phyloP scores from a whole-genome alignment of 2,888 invertebrate species.

The Acleris cristana region DNA sequence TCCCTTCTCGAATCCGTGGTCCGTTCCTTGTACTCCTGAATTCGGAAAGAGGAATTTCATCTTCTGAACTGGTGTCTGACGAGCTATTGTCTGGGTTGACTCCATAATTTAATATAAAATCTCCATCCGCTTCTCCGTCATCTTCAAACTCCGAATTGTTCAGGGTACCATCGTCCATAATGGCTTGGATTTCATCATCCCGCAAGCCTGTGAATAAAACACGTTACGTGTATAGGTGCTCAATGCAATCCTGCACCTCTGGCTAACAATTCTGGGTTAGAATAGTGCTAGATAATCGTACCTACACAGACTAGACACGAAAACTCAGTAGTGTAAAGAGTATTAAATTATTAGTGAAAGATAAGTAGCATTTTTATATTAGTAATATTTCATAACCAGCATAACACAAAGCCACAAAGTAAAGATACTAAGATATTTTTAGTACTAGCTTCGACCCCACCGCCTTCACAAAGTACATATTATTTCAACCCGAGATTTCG shows the following conservation, averaged over 20 bases:
- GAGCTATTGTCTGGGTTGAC: constrained; percentile 13
- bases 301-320: constrained; percentile 7
- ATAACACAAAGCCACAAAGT: constrained; percentile 13
- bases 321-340: constrained; percentile 8
- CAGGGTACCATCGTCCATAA: constrained; percentile 13
- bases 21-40: constrained; percentile 10
- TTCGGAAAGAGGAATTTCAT: constrained; percentile 12
- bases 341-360: constrained; percentile 15
- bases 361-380: constrained; percentile 20
- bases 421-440: too few species aligned
- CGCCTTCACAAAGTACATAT: constrained; percentile 1
- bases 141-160: constrained; percentile 13
- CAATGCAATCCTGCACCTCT: constrained; percentile 23
- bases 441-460: too few species aligned
- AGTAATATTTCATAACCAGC: constrained; percentile 23
- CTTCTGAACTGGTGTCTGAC: constrained; percentile 13
- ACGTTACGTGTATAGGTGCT: constrained; percentile 15
- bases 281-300: constrained; percentile 17
- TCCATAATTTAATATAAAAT: constrained; percentile 12
- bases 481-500: constrained; percentile 23
- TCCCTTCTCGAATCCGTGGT: constrained; percentile 11
- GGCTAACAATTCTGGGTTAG: constrained; percentile 21
- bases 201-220: constrained; percentile 14
- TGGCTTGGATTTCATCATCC: constrained; percentile 17
- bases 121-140: constrained; percentile 7